These are phyloP conservation scores for Isurus oxyrinchus DNA, from an alignment of 2,113 vertebrate genomes.

Conservation along the genomic window DNA sequence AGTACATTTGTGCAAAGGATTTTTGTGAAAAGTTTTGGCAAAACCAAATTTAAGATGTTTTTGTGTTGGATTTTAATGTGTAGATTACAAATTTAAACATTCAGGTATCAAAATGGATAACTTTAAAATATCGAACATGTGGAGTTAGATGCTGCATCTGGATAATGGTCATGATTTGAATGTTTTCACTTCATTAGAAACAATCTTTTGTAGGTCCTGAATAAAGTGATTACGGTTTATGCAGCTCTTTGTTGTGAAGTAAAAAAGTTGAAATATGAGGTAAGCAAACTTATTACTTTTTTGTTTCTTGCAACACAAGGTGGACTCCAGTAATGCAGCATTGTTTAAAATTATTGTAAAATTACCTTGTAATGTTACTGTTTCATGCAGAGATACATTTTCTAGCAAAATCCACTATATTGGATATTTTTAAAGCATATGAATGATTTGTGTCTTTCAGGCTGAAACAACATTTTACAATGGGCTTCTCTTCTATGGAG, in stretches of 20 bases:
- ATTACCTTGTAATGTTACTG: not conserved
- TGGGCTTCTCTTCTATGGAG: constrained; percentile 92
- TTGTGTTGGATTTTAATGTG: not conserved
- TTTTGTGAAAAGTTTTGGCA: not conserved
- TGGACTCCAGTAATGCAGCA: not conserved
- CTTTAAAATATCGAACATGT: not conserved
- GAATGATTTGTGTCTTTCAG: constrained; percentile 56
- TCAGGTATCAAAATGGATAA: not conserved
- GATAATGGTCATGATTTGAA: not conserved
- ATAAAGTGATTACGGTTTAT: constrained; percentile 97
- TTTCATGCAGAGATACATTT: not conserved
- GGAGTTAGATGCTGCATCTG: not conserved
- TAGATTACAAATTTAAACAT: not conserved
- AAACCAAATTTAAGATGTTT: not conserved
- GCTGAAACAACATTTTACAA: constrained; percentile 97
- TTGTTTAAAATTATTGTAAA: not conserved
- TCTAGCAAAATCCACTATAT: not conserved
- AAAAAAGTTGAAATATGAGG: constrained; percentile 96
- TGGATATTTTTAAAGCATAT: not conserved
- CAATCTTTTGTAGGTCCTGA: constrained; percentile 70
- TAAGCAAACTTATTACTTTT: constrained; percentile 47
- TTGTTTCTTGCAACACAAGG: not conserved
- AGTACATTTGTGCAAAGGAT: not conserved
- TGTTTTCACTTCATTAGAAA: not conserved
- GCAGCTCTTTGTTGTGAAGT: constrained; percentile 96